phyloP scores from a whole-genome alignment of 2,888 invertebrate species.

The Fabriciana adippe region DNA sequence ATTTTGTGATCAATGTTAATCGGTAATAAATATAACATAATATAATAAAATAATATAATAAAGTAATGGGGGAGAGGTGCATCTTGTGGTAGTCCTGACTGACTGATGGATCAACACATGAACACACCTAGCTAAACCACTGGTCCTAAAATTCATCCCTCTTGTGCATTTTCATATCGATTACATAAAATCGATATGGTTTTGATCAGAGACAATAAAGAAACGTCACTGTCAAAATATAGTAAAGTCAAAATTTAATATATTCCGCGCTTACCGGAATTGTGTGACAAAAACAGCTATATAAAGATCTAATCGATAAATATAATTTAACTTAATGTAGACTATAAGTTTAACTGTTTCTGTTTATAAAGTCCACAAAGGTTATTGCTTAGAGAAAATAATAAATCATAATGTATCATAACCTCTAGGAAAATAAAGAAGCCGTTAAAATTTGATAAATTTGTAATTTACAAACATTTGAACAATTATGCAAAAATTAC shows the following conservation, averaged over 20 bases:
- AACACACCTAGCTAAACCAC: too few species aligned
- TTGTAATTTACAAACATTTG: constrained; percentile 4
- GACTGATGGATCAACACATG: too few species aligned
- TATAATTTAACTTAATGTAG: constrained; percentile 19
- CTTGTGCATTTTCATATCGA: too few species aligned
- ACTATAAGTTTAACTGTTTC: constrained; percentile 17
- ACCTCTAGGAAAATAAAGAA: constrained; percentile 30
- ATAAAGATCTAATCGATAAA: constrained; percentile 14
- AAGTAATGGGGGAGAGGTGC: too few species aligned
- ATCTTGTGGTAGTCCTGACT: too few species aligned
- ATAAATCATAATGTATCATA: constrained; percentile 29
- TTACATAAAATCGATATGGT: too few species aligned
- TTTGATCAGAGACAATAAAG: not conserved
- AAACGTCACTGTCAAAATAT: constrained; percentile 12
- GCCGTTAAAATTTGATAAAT: constrained; percentile 20
- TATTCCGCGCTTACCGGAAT: constrained; percentile 29
- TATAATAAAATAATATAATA: too few species aligned
- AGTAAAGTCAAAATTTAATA: constrained; percentile 22
- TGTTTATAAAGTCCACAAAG: constrained; percentile 1
- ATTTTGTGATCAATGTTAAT: too few species aligned
- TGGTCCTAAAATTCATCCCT: too few species aligned
- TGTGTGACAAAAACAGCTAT: constrained; percentile 25
- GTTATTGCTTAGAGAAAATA: constrained; percentile 10
- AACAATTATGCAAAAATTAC: constrained; percentile 68
- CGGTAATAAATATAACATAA: too few species aligned